phyloP scores from a whole-genome alignment of 2,113 vertebrate species.

The Pipra filicauda region DNA sequence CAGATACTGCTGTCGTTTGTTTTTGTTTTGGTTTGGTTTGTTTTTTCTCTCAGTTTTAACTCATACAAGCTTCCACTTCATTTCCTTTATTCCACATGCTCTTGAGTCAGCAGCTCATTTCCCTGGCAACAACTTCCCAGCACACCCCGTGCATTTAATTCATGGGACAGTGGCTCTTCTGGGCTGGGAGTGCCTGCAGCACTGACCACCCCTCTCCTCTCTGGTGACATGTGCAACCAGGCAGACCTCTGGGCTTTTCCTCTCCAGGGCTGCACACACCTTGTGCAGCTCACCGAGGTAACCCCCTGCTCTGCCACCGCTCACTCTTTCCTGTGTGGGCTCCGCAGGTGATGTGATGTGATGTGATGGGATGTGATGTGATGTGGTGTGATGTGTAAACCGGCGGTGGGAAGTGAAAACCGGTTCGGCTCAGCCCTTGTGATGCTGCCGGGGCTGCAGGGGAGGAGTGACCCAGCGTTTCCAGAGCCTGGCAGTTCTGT shows the following conservation, averaged over 20 bases:
- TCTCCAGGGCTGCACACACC: neutral
- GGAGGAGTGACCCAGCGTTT: neutral
- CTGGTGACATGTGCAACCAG: neutral
- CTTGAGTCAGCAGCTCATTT: neutral
- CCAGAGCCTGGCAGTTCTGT: neutral
- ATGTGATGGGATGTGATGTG: no score
- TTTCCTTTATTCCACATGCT: neutral
- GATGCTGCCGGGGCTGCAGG: neutral
- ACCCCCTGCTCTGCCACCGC: neutral
- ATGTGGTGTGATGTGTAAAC: neutral
- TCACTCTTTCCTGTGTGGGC: neutral
- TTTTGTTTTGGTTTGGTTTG: neutral
- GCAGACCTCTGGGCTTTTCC: neutral
- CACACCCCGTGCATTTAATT: neutral
- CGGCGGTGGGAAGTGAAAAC: neutral
- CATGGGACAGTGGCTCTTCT: rapidly evolving
- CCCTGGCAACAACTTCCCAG: neutral
- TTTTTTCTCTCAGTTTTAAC: neutral
- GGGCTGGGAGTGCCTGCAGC: neutral
- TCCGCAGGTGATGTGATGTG: rapidly evolving
- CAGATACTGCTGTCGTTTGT: neutral
- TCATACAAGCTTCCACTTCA: neutral
- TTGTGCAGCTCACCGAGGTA: neutral
- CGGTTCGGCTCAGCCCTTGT: neutral
- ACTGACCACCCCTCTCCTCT: neutral